phyloP scores from a whole-genome alignment of 2,113 vertebrate genomes.

The Crotalus viridis region DNA sequence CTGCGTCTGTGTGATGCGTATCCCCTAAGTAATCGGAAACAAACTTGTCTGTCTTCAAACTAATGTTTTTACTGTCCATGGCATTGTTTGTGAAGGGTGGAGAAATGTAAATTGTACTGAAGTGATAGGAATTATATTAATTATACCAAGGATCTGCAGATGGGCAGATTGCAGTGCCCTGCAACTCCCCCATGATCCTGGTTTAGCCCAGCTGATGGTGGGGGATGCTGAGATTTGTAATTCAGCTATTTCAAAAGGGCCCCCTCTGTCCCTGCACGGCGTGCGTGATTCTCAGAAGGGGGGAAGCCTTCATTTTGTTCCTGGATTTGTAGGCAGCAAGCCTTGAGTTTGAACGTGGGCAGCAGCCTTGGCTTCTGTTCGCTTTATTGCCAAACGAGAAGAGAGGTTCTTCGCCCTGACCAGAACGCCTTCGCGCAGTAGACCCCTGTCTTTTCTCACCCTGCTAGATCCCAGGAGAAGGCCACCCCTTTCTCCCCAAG shows the following conservation, averaged over 20 bases:
- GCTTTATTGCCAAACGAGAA: constrained; percentile 30
- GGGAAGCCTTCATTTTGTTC: not conserved
- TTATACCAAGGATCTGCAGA: not conserved
- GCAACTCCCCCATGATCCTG: not conserved
- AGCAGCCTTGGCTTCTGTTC: not conserved
- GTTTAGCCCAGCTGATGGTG: not conserved
- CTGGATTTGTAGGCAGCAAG: not conserved
- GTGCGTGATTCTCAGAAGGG: not conserved
- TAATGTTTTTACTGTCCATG: not conserved
- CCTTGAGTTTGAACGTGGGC: constrained; percentile 5
- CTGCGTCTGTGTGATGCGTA: not conserved
- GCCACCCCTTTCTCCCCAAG: too few species aligned
- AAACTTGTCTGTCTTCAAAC: not conserved
- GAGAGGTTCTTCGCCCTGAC: not conserved
- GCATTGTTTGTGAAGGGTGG: not conserved
- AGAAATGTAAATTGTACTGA: not conserved
- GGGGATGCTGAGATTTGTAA: not conserved
- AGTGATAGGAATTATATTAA: not conserved
- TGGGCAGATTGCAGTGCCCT: not conserved
- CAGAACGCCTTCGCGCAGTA: constrained; percentile 12
- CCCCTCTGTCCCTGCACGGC: not conserved
- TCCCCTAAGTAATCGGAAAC: not conserved
- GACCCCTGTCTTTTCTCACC: constrained; percentile 9
- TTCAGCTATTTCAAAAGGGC: not conserved
- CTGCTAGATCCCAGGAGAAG: not conserved